Conservation (phyloP, 2,888 invertebrate genomes). For the Archaeoteleia sp. region DNA sequence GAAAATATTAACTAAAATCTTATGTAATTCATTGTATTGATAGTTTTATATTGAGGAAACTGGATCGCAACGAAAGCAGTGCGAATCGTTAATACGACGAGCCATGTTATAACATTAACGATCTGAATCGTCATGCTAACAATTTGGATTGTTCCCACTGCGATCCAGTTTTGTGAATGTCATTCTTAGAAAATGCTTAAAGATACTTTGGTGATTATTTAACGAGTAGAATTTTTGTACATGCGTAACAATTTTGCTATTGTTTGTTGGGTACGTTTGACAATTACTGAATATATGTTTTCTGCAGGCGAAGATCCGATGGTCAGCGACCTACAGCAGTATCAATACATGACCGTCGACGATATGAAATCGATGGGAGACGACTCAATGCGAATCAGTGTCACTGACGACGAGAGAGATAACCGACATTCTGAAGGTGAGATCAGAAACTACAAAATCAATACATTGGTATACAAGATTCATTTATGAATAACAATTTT, state of each 20-base stretch:
- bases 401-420: constrained; percentile 91
- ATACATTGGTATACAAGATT: too few species aligned
- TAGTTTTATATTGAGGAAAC: too few species aligned
- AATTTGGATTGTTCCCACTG: too few species aligned
- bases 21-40: constrained; percentile 16
- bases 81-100: too few species aligned
- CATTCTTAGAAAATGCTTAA: too few species aligned
- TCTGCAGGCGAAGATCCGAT: constrained; percentile 91
- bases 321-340: constrained; percentile 89
- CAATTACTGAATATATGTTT: constrained; percentile 33
- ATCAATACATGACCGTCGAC: constrained; percentile 94
- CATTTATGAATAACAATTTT: too few species aligned
- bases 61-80: too few species aligned
- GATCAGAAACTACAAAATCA: constrained; percentile 35
- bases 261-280: constrained; percentile 7
- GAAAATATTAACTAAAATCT: constrained; percentile 13
- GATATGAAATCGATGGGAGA: constrained; percentile 97
- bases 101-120: too few species aligned
- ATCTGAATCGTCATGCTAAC: too few species aligned
- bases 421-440: constrained; percentile 77
- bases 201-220: too few species aligned
- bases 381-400: constrained; percentile 94
- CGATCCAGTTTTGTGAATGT: too few species aligned
- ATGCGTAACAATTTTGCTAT: neutral
- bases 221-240: neutral